A percentile compares a stretch with the other conserved stretches of the same genome.
These are phyloP conservation scores for Peromyscus nudipes DNA, from an alignment of 2,797 vertebrate genomes.

Conservation along the genomic window DNA sequence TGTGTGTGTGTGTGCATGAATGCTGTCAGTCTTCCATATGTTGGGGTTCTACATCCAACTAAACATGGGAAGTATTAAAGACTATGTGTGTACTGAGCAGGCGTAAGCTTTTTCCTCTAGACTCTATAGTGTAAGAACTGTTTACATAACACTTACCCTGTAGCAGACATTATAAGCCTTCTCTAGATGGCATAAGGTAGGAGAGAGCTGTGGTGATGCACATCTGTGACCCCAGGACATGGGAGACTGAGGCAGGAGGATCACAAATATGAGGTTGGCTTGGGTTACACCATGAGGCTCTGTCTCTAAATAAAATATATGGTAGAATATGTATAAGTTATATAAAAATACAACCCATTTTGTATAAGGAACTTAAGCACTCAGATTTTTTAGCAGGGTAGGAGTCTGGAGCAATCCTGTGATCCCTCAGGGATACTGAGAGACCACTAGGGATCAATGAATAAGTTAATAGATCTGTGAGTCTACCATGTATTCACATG, in stretches of 20 bases:
- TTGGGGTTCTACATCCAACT: not conserved
- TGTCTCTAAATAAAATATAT: not conserved
- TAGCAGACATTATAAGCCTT: not conserved
- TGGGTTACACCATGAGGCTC: not conserved
- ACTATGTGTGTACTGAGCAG: not conserved
- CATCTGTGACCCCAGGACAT: not conserved
- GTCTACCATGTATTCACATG: not conserved
- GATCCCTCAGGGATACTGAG: not conserved
- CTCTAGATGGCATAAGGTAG: not conserved
- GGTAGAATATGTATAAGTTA: not conserved
- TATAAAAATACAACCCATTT: not conserved
- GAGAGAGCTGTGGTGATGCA: not conserved
- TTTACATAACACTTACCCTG: not conserved
- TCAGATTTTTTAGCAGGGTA: not conserved
- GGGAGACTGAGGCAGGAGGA: not conserved
- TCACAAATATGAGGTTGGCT: not conserved
- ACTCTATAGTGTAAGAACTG: not conserved
- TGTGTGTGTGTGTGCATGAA: fast-evolving
- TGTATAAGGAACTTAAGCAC: not conserved
- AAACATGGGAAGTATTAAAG: not conserved
- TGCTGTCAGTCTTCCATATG: not conserved
- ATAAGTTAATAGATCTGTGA: not conserved
- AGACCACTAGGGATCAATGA: not conserved
- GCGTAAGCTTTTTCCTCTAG: not conserved
- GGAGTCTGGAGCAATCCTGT: not conserved